phyloP scores from a whole-genome alignment of 2,888 invertebrate genomes.

The Polyommatus iphigenia region DNA sequence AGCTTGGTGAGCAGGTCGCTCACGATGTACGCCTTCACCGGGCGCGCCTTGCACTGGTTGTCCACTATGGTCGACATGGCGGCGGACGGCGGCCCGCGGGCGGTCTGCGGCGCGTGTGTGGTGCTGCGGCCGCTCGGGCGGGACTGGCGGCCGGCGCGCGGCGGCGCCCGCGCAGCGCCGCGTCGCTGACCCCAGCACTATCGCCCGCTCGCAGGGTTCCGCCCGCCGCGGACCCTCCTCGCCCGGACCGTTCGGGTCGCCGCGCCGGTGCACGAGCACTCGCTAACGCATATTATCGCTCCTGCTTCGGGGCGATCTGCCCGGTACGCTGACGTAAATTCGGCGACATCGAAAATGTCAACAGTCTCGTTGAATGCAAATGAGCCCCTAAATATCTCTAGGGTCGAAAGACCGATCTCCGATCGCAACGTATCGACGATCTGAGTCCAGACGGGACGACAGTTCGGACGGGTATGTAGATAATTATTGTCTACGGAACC shows the following conservation, averaged over 20 bases:
- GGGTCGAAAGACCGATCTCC: not conserved
- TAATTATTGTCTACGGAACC: not conserved
- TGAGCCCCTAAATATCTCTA: not conserved
- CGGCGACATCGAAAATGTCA: not conserved
- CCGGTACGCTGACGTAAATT: no score
- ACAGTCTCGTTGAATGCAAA: not conserved
- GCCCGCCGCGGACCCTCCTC: not conserved
- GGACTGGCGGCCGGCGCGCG: not conserved
- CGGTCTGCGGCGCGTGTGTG: not conserved
- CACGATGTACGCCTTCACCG: slow-evolving; percentile 71
- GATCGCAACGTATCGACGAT: not conserved
- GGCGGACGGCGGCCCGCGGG: not conserved
- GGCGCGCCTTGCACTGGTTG: slow-evolving; percentile 65
- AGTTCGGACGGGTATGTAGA: not conserved
- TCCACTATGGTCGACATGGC: slow-evolving; percentile 54
- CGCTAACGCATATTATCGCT: not conserved
- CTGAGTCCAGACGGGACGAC: not conserved
- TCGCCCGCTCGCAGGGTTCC: not conserved
- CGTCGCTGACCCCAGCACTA: slow-evolving; percentile 25
- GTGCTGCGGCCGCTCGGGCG: slow-evolving; percentile 16
- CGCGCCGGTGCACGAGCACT: not conserved
- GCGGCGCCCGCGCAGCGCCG: not conserved
- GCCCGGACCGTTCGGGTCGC: not conserved
- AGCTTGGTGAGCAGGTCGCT: slow-evolving; percentile 72
- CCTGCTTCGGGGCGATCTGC: no score